Conservation (phyloP, 2,797 vertebrate species). For the Sebastes paucispinis region DNA sequence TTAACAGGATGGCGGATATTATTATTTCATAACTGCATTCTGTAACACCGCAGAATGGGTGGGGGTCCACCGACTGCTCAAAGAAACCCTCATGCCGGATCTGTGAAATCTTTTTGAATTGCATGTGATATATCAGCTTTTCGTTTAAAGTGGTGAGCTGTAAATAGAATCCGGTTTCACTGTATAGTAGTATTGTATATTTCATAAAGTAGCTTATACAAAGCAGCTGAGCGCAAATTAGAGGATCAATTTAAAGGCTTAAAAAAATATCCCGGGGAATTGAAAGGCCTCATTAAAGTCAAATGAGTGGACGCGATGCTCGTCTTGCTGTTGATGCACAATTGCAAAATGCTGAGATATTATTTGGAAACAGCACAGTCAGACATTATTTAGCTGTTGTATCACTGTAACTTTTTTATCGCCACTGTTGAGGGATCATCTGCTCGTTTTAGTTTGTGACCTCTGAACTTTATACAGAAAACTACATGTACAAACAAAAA, state of each 20-base stretch:
- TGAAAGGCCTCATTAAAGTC: conserved; percentile 31
- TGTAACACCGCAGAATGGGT: not conserved
- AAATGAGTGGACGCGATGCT: conserved; percentile 26
- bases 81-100: not conserved
- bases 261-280: conserved; percentile 19
- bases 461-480: conserved; percentile 43
- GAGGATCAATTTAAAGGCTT: conserved; percentile 45
- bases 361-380: not conserved
- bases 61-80: not conserved
- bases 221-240: conserved; percentile 25
- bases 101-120: not conserved
- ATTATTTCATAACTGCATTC: conserved; percentile 21
- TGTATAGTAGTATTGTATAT: conserved; percentile 1
- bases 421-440: not conserved
- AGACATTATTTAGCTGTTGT: not conserved
- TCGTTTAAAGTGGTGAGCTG: conserved; percentile 1
- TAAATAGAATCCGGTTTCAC: conserved; percentile 11
- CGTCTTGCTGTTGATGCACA: conserved; percentile 1
- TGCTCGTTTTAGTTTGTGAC: conserved; percentile 21
- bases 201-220: conserved; percentile 36
- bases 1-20: conserved; percentile 13
- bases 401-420: not conserved
- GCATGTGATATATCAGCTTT: not conserved
- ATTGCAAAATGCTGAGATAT: conserved; percentile 12
- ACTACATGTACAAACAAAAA: conserved; percentile 16